Evolutionary conservation across 2,888 invertebrate species (phyloP).

Genomic region (Prostheceraeus crozeri): DNA sequence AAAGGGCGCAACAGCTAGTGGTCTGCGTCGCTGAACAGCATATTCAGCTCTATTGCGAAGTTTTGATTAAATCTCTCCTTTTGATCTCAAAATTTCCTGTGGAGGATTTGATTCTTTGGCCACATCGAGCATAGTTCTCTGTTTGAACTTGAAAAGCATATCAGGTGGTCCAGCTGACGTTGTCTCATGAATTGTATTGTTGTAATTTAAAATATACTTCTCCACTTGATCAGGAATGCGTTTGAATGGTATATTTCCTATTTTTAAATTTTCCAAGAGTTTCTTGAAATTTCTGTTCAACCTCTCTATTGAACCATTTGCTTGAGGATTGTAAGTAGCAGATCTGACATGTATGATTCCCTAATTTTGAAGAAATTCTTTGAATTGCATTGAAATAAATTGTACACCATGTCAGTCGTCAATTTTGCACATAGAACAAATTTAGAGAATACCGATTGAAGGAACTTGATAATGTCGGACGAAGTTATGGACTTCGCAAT

Average conservation of each 20-base stretch:
- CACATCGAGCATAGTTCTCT: conserved; percentile 14
- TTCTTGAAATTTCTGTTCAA: conserved; percentile 29
- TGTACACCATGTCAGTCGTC: conserved; percentile 25
- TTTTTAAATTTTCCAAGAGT: conserved; percentile 1
- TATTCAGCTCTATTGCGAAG: conserved; percentile 20
- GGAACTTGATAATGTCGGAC: not conserved
- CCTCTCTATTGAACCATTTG: conserved; percentile 20
- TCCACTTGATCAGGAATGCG: conserved; percentile 12
- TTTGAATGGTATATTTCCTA: conserved; percentile 14
- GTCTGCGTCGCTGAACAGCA: conserved; percentile 26
- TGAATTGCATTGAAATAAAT: conserved; percentile 19
- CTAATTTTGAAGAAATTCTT: conserved; percentile 26
- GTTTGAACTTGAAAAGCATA: conserved; percentile 21
- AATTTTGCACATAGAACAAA: conserved; percentile 1
- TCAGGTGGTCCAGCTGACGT: conserved; percentile 18
- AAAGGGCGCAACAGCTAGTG: too few species aligned
- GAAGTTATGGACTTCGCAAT: conserved; percentile 21
- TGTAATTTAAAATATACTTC: conserved; percentile 20
- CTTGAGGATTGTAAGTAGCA: conserved; percentile 32
- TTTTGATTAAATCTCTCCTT: not conserved
- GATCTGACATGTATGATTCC: conserved; percentile 28
- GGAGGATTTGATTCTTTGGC: conserved; percentile 19
- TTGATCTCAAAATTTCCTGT: not conserved
- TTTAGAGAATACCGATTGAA: not conserved
- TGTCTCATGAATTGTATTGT: conserved; percentile 23